These are phyloP conservation scores for Mormyrops boulengeri DNA, from an alignment of 2,797 vertebrate species.

Conservation along the genomic window DNA sequence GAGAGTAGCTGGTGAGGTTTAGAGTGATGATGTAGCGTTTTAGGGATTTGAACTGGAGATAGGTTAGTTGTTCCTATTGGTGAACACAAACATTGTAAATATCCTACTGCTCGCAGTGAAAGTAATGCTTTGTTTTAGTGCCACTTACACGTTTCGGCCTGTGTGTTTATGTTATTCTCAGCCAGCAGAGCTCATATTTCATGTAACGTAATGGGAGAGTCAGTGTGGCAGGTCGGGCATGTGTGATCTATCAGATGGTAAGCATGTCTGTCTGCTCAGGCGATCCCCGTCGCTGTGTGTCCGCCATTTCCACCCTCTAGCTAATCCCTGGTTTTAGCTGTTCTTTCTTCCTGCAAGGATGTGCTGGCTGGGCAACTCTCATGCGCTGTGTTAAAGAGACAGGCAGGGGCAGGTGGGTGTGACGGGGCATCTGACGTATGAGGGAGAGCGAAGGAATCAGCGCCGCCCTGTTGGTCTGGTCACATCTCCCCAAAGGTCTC, in stretches of 20 bases:
- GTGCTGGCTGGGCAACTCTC: background rate
- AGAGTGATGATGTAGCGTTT: background rate
- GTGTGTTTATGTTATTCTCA: background rate
- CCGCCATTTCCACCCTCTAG: background rate
- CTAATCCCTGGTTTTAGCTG: background rate
- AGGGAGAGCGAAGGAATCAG: background rate
- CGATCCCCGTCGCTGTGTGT: background rate
- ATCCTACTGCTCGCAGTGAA: background rate
- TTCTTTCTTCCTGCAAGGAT: background rate
- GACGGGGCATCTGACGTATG: background rate
- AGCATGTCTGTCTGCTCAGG: background rate
- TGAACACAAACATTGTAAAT: background rate
- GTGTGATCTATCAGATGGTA: background rate
- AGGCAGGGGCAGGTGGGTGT: background rate
- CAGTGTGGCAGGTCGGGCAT: background rate
- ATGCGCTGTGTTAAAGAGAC: background rate
- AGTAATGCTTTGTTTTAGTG: background rate
- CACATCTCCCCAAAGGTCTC: background rate
- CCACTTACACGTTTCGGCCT: background rate
- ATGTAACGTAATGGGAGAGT: background rate
- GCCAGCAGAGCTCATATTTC: background rate
- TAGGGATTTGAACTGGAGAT: background rate
- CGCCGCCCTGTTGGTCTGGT: background rate
- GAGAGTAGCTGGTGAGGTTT: background rate
- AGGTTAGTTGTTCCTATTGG: background rate